phyloP scores from a whole-genome alignment of 2,797 vertebrate species.

The Pangasius larnaudii region DNA sequence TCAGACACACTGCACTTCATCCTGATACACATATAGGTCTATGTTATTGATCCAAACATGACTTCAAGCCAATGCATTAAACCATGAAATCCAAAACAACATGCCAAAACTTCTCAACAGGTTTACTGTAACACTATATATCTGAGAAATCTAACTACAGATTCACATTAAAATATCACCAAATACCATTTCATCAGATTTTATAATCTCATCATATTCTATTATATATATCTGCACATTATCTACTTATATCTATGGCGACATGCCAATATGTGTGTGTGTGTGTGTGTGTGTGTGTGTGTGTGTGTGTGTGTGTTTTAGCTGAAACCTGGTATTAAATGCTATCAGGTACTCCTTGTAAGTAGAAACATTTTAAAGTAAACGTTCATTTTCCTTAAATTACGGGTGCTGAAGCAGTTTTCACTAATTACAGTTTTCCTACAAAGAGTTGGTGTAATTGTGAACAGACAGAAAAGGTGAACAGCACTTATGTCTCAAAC shows the following conservation, averaged over 20 bases:
- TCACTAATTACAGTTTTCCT: background rate
- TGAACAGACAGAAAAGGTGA: background rate
- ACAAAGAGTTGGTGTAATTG: too few species aligned
- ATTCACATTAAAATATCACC: background rate
- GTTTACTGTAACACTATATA: background rate
- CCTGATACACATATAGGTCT: background rate
- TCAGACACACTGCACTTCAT: background rate
- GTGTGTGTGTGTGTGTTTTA: background rate
- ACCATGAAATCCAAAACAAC: background rate
- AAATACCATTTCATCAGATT: background rate
- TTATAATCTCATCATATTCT: too few species aligned
- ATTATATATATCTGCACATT: too few species aligned
- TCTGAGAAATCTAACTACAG: background rate
- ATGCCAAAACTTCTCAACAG: background rate
- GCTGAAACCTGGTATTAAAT: background rate
- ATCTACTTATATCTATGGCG: background rate
- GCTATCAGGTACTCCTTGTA: background rate
- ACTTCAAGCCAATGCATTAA: background rate
- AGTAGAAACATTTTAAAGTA: background rate
- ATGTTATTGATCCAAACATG: too few species aligned
- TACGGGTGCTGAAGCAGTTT: background rate
- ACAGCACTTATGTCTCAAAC: background rate
- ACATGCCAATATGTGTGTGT: background rate
- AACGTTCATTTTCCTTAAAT: background rate
- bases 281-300: background rate